These are phyloP conservation scores for Calcarius lapponicus DNA, from an alignment of 2,797 vertebrate species.

Conservation along the genomic window DNA sequence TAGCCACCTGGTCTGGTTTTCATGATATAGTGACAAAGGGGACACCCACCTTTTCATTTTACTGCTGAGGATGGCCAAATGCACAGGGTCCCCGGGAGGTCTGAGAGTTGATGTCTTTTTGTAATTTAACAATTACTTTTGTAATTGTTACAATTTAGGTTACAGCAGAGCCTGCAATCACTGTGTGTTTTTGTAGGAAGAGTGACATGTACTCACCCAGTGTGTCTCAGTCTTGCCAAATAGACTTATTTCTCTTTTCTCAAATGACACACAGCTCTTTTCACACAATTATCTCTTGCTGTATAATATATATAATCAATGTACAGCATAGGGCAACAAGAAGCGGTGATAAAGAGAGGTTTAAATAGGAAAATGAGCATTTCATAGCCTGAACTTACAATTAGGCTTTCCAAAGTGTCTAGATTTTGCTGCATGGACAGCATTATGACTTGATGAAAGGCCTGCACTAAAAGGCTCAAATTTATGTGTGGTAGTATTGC, in stretches of 20 bases:
- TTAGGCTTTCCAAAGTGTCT: neutral
- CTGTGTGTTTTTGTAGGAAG: neutral
- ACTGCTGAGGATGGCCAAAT: neutral
- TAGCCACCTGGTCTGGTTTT: conserved; percentile 70
- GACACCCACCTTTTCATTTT: conserved; percentile 59
- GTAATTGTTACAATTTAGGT: conserved; percentile 3
- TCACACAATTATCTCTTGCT: conserved; percentile 8
- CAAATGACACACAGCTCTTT: neutral
- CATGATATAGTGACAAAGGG: conserved; percentile 50
- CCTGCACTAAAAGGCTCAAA: conserved; percentile 40
- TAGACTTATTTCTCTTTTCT: neutral
- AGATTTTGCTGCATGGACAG: neutral
- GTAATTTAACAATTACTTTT: neutral
- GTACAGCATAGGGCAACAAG: conserved; percentile 43
- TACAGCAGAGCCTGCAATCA: neutral
- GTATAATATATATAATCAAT: conserved; percentile 51
- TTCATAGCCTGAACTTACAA: conserved; percentile 38
- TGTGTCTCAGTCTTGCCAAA: neutral
- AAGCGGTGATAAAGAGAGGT: conserved; percentile 36
- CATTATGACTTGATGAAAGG: conserved; percentile 52
- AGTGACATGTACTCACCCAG: neutral
- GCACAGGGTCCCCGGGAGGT: neutral
- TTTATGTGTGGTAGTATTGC: conserved; percentile 29
- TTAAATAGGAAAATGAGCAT: conserved; percentile 30
- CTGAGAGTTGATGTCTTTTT: neutral